phyloP scores from a whole-genome alignment of 2,888 invertebrate species.

The Cremastobaeus sp. region DNA sequence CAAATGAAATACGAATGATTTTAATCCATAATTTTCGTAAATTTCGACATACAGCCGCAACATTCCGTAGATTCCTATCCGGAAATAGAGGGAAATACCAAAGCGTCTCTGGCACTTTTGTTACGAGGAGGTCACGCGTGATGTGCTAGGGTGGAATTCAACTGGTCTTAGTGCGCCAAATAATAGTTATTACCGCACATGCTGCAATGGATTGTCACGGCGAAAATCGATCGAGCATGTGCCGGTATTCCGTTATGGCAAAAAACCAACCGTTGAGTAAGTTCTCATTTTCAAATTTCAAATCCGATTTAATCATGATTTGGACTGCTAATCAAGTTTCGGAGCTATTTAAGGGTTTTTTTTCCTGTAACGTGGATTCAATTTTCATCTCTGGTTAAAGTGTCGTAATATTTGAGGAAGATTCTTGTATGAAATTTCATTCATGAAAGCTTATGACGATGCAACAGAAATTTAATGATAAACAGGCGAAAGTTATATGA shows the following conservation, averaged over 20 bases:
- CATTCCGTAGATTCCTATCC: slow-evolving; percentile 57
- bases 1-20: slow-evolving; percentile 32
- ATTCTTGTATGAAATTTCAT: too few relatives aligned
- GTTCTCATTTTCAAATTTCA: slow-evolving; percentile 13
- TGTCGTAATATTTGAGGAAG: too few relatives aligned
- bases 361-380: too few relatives aligned
- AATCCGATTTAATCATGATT: too few relatives aligned
- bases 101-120: slow-evolving; percentile 67
- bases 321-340: too few relatives aligned
- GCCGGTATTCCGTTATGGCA: slow-evolving; percentile 38
- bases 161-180: slow-evolving; percentile 67
- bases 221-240: slow-evolving; percentile 73
- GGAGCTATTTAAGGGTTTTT: too few relatives aligned
- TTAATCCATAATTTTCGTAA: slow-evolving; percentile 54
- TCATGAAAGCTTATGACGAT: too few relatives aligned
- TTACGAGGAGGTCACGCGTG: slow-evolving; percentile 71
- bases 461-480: too few relatives aligned
- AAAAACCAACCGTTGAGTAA: slow-evolving; percentile 21
- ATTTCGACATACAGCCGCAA: slow-evolving; percentile 50
- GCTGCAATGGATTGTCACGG: slow-evolving; percentile 69
- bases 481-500: too few relatives aligned
- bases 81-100: slow-evolving; percentile 65
- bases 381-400: too few relatives aligned
- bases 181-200: slow-evolving; percentile 74
- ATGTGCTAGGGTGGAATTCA: slow-evolving; percentile 69